Evolutionary conservation across 2,113 vertebrate species (phyloP).

Genomic region (Blennius ocellaris): DNA sequence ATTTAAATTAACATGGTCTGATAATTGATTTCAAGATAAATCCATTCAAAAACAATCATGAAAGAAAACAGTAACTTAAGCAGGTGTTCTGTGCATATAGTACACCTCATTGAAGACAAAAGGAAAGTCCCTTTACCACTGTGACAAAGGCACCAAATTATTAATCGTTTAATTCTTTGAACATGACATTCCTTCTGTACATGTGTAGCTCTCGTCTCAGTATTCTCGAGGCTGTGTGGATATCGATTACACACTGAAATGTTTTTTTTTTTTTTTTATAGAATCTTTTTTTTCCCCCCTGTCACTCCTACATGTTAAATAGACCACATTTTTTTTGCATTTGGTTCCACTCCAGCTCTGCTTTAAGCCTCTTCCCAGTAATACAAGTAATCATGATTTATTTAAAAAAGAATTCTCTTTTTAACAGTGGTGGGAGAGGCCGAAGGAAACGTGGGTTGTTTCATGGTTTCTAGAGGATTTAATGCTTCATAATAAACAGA

Average conservation of each 20-base stretch:
- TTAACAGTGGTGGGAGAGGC: too few species aligned
- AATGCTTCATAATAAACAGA: not conserved
- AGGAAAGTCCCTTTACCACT: too few species aligned
- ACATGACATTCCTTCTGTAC: conserved; percentile 20
- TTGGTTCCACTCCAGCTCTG: too few species aligned
- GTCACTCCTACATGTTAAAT: not conserved
- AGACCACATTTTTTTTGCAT: too few species aligned
- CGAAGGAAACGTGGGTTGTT: too few species aligned
- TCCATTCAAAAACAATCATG: conserved; percentile 8
- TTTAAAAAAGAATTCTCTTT: too few species aligned
- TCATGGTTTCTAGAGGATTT: too few species aligned
- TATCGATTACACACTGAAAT: not conserved
- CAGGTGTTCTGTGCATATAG: not conserved
- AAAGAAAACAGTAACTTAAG: conserved; percentile 11
- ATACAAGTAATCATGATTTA: too few species aligned
- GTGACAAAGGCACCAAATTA: conserved; percentile 64
- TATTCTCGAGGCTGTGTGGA: not conserved
- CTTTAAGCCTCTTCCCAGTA: too few species aligned
- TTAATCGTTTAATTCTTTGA: conserved; percentile 9
- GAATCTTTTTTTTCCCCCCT: not conserved
- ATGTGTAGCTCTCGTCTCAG: not conserved
- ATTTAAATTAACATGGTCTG: conserved; percentile 46
- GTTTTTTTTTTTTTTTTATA: not conserved
- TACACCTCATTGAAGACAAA: not conserved
- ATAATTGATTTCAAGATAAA: conserved; percentile 17